Evolutionary conservation across 2,113 vertebrate genomes (phyloP).

Genomic region (Salminus brasiliensis): DNA sequence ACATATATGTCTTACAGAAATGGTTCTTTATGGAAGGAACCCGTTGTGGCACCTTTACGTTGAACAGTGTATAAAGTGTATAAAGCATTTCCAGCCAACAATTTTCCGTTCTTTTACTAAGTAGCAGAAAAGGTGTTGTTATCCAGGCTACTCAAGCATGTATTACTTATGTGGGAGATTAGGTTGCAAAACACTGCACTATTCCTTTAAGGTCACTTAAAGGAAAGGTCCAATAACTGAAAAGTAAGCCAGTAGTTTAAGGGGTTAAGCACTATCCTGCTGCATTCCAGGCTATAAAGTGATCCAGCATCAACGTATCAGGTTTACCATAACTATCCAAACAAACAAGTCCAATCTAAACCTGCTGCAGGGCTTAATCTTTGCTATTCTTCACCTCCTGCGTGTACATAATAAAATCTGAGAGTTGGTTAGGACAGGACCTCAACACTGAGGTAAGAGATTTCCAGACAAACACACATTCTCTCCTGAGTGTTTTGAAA

Average conservation of each 20-base stretch:
- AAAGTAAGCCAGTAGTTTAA: background rate
- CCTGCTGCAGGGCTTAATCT: background rate
- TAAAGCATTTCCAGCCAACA: too few species aligned
- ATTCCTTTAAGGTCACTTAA: background rate
- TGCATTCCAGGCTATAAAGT: background rate
- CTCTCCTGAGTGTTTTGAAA: slow-evolving; percentile 28
- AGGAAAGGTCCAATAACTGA: too few species aligned
- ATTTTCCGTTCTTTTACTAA: too few species aligned
- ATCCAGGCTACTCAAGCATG: too few species aligned
- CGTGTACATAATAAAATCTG: background rate
- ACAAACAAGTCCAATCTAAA: background rate
- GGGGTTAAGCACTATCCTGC: background rate
- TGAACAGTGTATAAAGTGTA: too few species aligned
- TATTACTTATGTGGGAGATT: background rate
- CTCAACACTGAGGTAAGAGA: slow-evolving; percentile 22
- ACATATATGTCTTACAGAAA: too few species aligned
- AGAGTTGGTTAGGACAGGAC: background rate
- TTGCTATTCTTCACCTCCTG: background rate
- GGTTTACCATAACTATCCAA: background rate
- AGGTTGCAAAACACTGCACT: background rate
- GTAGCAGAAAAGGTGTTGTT: too few species aligned
- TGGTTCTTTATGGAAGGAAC: too few species aligned
- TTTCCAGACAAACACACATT: slow-evolving; percentile 1
- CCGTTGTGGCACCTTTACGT: too few species aligned
- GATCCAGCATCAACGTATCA: background rate